Percentiles rank a stretch among this genome's conserved stretches.
Conservation (phyloP, 2,888 invertebrate species). For the Caenorhabditis panamensis region DNA sequence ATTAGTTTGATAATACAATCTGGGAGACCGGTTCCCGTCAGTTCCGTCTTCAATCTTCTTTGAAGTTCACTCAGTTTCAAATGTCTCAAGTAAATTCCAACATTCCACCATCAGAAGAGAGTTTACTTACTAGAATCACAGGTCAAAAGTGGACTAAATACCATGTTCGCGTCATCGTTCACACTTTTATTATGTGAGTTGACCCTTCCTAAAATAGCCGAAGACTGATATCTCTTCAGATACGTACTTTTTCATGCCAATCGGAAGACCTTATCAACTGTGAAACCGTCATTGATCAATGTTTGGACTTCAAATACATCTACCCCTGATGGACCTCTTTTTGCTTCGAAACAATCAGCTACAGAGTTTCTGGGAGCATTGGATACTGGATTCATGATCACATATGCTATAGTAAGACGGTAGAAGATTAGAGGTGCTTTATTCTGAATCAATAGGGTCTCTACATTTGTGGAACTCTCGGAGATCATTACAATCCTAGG, state of each 20-base stretch:
- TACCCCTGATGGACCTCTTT: slow-evolving; percentile 45
- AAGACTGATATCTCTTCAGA: slow-evolving; percentile 72
- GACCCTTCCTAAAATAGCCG: neutral
- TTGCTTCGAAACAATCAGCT: slow-evolving; percentile 60
- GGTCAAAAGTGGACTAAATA: slow-evolving; percentile 65
- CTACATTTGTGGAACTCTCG: slow-evolving; percentile 82
- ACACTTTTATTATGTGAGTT: slow-evolving; percentile 68
- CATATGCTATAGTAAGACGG: slow-evolving; percentile 69
- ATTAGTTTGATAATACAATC: slow-evolving; percentile 27
- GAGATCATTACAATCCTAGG: slow-evolving; percentile 82
- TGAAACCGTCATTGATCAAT: slow-evolving; percentile 81
- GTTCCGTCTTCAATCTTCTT: slow-evolving; percentile 38
- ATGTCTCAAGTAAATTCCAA: slow-evolving; percentile 33
- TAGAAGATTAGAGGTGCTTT: slow-evolving; percentile 24
- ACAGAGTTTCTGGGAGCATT: slow-evolving; percentile 70
- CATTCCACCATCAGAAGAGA: slow-evolving; percentile 18
- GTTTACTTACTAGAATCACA: slow-evolving; percentile 41
- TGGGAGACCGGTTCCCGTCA: slow-evolving; percentile 42
- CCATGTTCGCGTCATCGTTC: slow-evolving; percentile 64
- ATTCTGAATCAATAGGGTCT: slow-evolving; percentile 80
- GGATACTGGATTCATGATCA: slow-evolving; percentile 70
- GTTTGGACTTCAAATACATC: slow-evolving; percentile 78
- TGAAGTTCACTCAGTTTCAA: slow-evolving; percentile 27
- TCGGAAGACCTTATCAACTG: slow-evolving; percentile 82
- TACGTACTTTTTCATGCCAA: slow-evolving; percentile 82